A percentile compares a stretch with the other conserved stretches of the same genome.
These are phyloP conservation scores for Yponomeuta malinellus DNA, from an alignment of 2,888 invertebrate genomes.

Conservation along the genomic window DNA sequence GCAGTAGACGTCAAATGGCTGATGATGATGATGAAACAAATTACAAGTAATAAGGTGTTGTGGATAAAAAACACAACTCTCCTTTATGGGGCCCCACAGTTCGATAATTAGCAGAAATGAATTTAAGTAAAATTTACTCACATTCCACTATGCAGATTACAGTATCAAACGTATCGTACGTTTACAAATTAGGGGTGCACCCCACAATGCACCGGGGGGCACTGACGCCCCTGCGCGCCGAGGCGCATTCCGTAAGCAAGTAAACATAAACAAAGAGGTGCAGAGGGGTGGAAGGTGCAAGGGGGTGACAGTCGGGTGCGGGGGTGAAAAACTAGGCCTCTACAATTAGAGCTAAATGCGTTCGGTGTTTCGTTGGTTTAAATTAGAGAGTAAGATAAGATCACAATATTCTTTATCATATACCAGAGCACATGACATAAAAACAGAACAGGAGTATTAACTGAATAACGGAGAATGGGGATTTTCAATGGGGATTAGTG, in stretches of 20 bases:
- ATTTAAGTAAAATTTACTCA: too few relatives aligned
- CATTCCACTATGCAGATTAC: not conserved
- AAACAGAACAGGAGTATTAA: too few relatives aligned
- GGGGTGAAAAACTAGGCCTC: conserved; percentile 2
- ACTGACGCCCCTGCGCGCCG: not conserved
- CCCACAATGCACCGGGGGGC: not conserved
- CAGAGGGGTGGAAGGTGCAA: not conserved
- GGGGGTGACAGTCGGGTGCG: not conserved
- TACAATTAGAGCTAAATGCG: not conserved
- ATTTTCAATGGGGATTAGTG: too few relatives aligned
- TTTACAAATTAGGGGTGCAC: conserved; percentile 9
- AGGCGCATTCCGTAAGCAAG: conserved; percentile 15
- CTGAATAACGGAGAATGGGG: too few relatives aligned
- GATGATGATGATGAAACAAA: too few relatives aligned
- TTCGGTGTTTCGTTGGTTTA: too few relatives aligned
- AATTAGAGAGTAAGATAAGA: not conserved
- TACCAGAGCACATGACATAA: not conserved
- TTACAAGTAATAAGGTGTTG: too few relatives aligned
- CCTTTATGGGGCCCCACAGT: too few relatives aligned
- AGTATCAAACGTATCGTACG: not conserved
- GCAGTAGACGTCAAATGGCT: too few relatives aligned
- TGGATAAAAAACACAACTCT: too few relatives aligned
- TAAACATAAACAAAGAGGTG: conserved; percentile 15
- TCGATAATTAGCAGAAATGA: too few relatives aligned
- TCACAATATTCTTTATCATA: not conserved